Evolutionary conservation across 2,888 invertebrate species (phyloP).

Genomic region (Acrocera orbiculus): DNA sequence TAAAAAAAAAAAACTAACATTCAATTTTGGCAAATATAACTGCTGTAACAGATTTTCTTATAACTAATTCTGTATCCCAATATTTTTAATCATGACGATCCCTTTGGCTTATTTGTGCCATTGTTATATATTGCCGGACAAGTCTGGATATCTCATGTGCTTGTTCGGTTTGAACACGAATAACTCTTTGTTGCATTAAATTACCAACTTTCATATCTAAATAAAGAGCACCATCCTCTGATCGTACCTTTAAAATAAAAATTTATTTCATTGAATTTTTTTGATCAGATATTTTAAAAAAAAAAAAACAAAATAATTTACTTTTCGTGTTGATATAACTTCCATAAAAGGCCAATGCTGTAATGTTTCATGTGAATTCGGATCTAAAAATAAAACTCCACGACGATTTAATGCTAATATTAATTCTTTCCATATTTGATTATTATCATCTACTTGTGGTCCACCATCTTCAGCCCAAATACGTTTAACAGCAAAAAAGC

Average conservation of each 20-base stretch:
- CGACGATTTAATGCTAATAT: constrained; percentile 85
- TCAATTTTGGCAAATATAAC: too few relatives aligned
- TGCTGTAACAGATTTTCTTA: too few relatives aligned
- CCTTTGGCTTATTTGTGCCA: constrained; percentile 45
- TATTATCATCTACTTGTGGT: constrained; percentile 28
- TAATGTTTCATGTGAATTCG: constrained; percentile 80
- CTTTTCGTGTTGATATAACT: constrained; percentile 89
- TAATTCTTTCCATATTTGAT: constrained; percentile 61
- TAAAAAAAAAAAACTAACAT: too few relatives aligned
- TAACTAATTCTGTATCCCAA: too few relatives aligned
- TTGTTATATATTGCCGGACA: constrained; percentile 91
- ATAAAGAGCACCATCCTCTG: constrained; percentile 79
- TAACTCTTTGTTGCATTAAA: constrained; percentile 86
- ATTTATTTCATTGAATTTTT: background rate
- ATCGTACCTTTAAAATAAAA: constrained; percentile 41
- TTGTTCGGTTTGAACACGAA: constrained; percentile 90
- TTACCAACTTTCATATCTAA: constrained; percentile 96
- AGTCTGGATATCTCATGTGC: constrained; percentile 93
- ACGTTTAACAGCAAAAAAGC: constrained; percentile 90
- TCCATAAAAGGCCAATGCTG: constrained; percentile 89
- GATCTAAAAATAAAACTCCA: constrained; percentile 86
- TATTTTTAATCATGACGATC: constrained; percentile 19
- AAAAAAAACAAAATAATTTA: constrained; percentile 16
- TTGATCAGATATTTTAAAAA: background rate
- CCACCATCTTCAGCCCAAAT: constrained; percentile 47